phyloP scores from a whole-genome alignment of 2,888 invertebrate genomes.

The Ischnus inquisitorius region DNA sequence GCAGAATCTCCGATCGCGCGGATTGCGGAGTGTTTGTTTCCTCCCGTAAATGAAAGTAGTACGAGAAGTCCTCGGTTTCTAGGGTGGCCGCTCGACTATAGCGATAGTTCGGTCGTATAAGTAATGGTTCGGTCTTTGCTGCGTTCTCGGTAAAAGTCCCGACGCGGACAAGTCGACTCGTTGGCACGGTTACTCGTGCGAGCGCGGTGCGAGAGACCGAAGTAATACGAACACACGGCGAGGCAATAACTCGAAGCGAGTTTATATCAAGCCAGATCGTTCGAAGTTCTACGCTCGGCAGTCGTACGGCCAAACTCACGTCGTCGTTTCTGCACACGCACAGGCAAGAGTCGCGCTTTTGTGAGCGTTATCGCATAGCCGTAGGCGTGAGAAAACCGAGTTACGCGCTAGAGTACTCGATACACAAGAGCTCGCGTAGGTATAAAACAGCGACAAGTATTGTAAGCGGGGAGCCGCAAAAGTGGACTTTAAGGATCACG shows the following conservation, averaged over 20 bases:
- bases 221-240: no score
- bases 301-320: no score
- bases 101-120: no score
- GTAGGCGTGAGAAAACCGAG: slow-evolving; percentile 24
- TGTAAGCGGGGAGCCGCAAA: slow-evolving; percentile 32
- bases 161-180: no score
- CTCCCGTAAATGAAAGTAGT: slow-evolving; percentile 62
- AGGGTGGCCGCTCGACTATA: no score
- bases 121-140: neutral
- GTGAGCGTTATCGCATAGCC: slow-evolving; percentile 25
- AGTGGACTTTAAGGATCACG: slow-evolving; percentile 46
- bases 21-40: slow-evolving; percentile 64
- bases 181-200: no score
- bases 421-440: neutral
- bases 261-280: no score
- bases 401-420: neutral
- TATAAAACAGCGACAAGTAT: slow-evolving; percentile 1
- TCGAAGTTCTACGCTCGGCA: no score
- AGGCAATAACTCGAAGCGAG: no score
- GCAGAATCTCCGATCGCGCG: slow-evolving; percentile 49
- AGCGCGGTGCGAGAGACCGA: no score
- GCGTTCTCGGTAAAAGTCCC: no score
- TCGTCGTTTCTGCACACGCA: no score
- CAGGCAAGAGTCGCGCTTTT: neutral
- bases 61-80: neutral